Evolutionary conservation across 2,888 invertebrate genomes (phyloP).

Genomic region (Pseudococcus viburni): DNA sequence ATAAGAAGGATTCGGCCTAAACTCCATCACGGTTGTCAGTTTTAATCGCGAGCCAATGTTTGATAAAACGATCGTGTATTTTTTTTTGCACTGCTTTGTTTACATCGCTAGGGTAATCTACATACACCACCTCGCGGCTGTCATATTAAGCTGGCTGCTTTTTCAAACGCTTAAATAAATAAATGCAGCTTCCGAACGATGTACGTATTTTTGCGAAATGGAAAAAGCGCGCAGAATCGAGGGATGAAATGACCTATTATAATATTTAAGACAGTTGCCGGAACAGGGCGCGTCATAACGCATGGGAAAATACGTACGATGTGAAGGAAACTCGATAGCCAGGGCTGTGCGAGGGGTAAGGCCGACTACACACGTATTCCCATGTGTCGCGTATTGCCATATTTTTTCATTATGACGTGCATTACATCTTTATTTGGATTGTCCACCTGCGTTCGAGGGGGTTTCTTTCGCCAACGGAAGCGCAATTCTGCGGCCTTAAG

Average conservation of each 20-base stretch:
- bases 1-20: background rate
- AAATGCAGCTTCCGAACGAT: background rate
- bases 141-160: background rate
- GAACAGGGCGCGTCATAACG: constrained; percentile 28
- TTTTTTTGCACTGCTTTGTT: background rate
- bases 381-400: constrained; percentile 44
- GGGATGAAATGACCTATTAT: constrained; percentile 49
- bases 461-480: background rate
- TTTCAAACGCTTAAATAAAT: constrained; percentile 24
- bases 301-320: constrained; percentile 9
- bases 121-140: constrained; percentile 14
- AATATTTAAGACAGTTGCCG: constrained; percentile 47
- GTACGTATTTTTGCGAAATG: background rate
- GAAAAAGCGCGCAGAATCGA: background rate
- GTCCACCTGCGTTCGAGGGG: constrained; percentile 46
- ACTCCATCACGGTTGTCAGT: constrained; percentile 40
- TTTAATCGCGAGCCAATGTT: constrained; percentile 38
- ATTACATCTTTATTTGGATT: constrained; percentile 54
- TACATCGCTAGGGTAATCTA: constrained; percentile 10
- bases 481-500: background rate
- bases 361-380: background rate
- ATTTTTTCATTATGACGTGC: constrained; percentile 53
- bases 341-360: background rate
- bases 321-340: background rate
- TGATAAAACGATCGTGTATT: constrained; percentile 17